A percentile compares a stretch with the other conserved stretches of the same genome.
Evolutionary conservation across 1,140 invertebrate species (phyloP).

Genomic region (Drosophila lowei): DNA sequence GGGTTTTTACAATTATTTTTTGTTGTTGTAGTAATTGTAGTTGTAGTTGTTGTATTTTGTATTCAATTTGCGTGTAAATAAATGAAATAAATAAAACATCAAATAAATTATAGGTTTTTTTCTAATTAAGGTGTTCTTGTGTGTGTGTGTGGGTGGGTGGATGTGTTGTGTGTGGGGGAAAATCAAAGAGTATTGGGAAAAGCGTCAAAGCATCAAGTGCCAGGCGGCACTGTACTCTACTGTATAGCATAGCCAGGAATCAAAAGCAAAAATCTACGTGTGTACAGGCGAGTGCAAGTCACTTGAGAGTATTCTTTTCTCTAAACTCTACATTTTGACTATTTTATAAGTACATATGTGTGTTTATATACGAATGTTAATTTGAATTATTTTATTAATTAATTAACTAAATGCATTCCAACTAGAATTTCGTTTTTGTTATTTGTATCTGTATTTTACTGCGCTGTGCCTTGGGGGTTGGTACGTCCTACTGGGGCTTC

Average conservation of each 20-base stretch:
- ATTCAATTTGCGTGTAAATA: conserved; percentile 74
- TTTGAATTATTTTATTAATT: conserved; percentile 71
- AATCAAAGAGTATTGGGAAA: conserved; percentile 36
- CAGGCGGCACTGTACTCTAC: conserved; percentile 23
- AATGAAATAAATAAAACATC: conserved; percentile 68
- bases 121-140: conserved; percentile 23
- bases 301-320: conserved; percentile 22
- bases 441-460: conserved; percentile 33
- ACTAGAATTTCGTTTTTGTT: conserved; percentile 50
- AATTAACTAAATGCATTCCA: conserved; percentile 79
- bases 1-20: conserved; percentile 39
- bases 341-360: conserved; percentile 27
- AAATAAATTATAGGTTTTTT: conserved; percentile 64
- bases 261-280: conserved; percentile 22
- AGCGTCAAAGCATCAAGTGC: conserved; percentile 27
- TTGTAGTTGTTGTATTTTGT: conserved; percentile 34
- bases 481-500: conserved; percentile 66
- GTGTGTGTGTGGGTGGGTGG: not conserved
- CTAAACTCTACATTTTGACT: conserved; percentile 63
- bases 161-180: conserved; percentile 15
- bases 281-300: conserved; percentile 12
- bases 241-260: too few relatives aligned
- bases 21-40: conserved; percentile 34
- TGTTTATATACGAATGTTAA: conserved; percentile 44
- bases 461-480: conserved; percentile 18